Percentiles rank a stretch among this genome's conserved stretches.
Conservation (phyloP, 1,140 invertebrate genomes). For the Caerostris extrusa region DNA sequence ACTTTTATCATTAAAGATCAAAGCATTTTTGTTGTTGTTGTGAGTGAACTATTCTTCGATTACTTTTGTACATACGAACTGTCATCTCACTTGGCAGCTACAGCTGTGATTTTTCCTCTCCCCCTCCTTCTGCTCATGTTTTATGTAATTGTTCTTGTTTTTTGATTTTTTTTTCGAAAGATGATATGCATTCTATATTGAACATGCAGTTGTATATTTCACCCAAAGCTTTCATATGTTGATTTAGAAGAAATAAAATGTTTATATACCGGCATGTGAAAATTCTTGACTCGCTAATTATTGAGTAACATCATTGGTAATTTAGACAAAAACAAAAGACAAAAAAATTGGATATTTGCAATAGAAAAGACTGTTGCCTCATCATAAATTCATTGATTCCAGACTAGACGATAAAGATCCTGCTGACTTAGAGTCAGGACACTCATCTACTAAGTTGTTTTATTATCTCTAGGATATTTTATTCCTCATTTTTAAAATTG, state of each 20-base stretch:
- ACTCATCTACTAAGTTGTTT: no score
- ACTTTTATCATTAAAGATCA: not conserved
- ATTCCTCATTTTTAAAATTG: no score
- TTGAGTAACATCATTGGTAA: not conserved
- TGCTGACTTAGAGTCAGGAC: no score
- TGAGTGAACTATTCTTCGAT: constrained; percentile 9
- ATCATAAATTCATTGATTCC: no score
- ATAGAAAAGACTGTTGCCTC: no score
- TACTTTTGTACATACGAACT: constrained; percentile 39
- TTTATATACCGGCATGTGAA: not conserved
- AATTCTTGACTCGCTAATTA: not conserved
- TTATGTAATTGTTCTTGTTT: constrained; percentile 47
- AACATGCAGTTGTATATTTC: constrained; percentile 41
- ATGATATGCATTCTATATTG: constrained; percentile 1
- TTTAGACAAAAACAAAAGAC: not conserved
- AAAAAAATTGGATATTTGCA: no score
- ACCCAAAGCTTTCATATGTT: constrained; percentile 55
- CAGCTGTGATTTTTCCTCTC: constrained; percentile 21
- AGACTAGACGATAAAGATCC: no score
- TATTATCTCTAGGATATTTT: no score
- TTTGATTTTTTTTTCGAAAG: not conserved
- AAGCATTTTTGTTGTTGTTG: constrained; percentile 24
- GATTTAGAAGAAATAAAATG: constrained; percentile 56
- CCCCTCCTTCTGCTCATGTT: not conserved
- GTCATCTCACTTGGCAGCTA: constrained; percentile 48